A percentile compares a stretch with the other conserved stretches of the same genome.
Evolutionary conservation across 2,888 invertebrate genomes (phyloP).

Genomic region (Cataglyphis cursor): DNA sequence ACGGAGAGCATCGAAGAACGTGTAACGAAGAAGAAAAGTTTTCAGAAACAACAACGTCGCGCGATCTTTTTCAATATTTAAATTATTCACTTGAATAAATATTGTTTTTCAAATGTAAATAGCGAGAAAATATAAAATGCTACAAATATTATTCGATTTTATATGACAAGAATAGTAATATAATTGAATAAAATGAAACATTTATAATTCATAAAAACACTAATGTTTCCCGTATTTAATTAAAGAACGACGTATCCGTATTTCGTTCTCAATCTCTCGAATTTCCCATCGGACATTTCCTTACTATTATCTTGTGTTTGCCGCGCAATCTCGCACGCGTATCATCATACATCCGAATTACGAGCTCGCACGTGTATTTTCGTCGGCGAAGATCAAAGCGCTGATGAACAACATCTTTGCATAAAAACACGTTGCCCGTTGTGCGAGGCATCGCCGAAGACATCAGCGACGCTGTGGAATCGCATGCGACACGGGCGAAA

Average conservation of each 20-base stretch:
- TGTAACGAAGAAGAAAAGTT: neutral
- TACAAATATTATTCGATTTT: neutral
- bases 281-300: neutral
- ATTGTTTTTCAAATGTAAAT: neutral
- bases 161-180: neutral
- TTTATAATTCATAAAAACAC: neutral
- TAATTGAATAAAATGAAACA: neutral
- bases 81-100: neutral
- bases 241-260: neutral
- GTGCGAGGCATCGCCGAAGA: slow-evolving; percentile 35
- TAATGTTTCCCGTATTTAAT: neutral
- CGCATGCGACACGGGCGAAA: slow-evolving; percentile 49
- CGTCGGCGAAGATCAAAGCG: slow-evolving; percentile 51
- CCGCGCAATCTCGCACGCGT: neutral
- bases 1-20: neutral
- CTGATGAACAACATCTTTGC: slow-evolving; percentile 52
- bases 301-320: neutral
- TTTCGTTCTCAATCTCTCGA: neutral
- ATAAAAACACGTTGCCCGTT: slow-evolving; percentile 46
- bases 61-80: neutral
- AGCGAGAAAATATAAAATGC: neutral
- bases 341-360: slow-evolving; percentile 33
- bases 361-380: slow-evolving; percentile 15
- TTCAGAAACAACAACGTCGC: neutral
- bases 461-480: slow-evolving; percentile 47